Base-by-base conservation (phyloP, 2,888 invertebrate species). In the Xestia c-nigrum region DNA sequence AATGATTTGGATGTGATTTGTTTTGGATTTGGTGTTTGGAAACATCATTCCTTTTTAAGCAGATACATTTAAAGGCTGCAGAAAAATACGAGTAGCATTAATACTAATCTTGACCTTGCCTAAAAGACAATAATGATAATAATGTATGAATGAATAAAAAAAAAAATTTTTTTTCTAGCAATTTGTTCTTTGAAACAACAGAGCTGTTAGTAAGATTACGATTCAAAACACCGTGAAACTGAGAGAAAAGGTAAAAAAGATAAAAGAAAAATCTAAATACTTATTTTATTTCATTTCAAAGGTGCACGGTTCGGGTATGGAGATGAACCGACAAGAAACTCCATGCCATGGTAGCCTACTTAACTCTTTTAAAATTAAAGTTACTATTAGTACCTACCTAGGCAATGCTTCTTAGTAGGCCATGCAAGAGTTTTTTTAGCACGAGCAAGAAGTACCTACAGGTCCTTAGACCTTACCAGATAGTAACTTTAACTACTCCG, bases 401-500 rank as follows among this genome's bases (percentile, higher is more conserved):
- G 4, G 16, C 57, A n/a, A 40, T 55, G 5, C 12, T 64, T 16
- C 21, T 38, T 21, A 16, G 7, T 61, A 43, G 5, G 21, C 16
- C 46, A 40, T 55, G 31, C 59, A 71, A 59, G n/a, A 10, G 7
- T 52, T 52, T 61, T 57, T 24, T 6, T 72, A 9, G 16, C 38
- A 52, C n/a, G 38, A 31, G 19, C 24, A 38, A 38, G 31, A 43
- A 57, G 31, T 52, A 5, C 31, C 31, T 38, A 76, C 5, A 61
- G 43, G 46, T 47, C 63, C 14, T 38, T 64, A 50, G 40, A 50
- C 12, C 50, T 57, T 5, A 75, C 10, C 43, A 46, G 21, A 81
- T 57, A 76, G 59, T 52, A 43, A 52, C 14, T 50, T 31, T 16
- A 50, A 65, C 76, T 74, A 65, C n/a, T 64, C 55, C 9, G 47